phyloP scores from a whole-genome alignment of 2,113 vertebrate species.

The Microtus oregoni region DNA sequence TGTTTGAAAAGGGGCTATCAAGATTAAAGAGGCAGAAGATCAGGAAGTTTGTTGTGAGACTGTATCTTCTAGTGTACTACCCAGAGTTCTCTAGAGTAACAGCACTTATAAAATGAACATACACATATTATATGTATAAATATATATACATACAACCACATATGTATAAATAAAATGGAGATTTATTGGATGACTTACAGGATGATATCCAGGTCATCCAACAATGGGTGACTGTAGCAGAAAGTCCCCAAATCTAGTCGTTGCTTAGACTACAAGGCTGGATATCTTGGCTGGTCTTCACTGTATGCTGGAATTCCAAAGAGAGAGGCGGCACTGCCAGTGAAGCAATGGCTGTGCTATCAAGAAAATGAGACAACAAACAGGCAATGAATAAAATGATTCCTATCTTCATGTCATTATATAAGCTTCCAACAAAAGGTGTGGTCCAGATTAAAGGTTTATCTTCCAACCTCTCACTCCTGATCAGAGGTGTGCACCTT shows the following conservation, averaged over 20 bases:
- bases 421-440: not conserved
- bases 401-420: not conserved
- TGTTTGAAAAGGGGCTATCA: not conserved
- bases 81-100: not conserved
- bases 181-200: not conserved
- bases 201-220: not conserved
- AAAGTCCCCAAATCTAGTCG: not conserved
- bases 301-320: not conserved
- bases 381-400: not conserved
- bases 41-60: not conserved
- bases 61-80: not conserved
- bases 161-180: too few relatives aligned
- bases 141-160: too few relatives aligned
- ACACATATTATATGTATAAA: too few relatives aligned
- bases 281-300: not conserved
- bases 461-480: not conserved
- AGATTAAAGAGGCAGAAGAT: not conserved
- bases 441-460: not conserved
- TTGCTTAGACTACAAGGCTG: not conserved
- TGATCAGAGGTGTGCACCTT: not conserved
- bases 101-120: not conserved
- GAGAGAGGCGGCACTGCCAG: too few relatives aligned
- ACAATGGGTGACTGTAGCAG: not conserved
- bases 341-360: not conserved
- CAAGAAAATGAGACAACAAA: not conserved